Evolutionary conservation across 2,797 vertebrate species (phyloP).

Genomic region (Alexandromys oeconomus): DNA sequence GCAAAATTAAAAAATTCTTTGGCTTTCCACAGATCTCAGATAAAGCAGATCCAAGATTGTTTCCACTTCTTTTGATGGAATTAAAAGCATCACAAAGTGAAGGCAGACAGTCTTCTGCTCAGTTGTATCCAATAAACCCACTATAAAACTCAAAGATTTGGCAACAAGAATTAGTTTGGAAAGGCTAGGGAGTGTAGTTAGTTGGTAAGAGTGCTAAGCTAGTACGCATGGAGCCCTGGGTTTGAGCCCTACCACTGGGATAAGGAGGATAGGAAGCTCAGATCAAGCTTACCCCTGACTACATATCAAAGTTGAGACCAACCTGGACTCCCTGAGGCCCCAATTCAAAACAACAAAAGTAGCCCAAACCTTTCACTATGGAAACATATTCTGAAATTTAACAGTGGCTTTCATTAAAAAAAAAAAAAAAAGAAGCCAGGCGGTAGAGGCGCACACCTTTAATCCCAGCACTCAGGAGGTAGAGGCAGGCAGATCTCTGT

Average conservation of each 20-base stretch:
- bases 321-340: background rate
- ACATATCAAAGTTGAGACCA: background rate
- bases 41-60: background rate
- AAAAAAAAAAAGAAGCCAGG: too few species aligned
- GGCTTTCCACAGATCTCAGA: background rate
- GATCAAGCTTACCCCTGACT: background rate
- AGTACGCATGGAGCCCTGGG: background rate
- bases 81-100: background rate
- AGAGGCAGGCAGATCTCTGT: too few species aligned
- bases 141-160: background rate
- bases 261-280: background rate
- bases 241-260: background rate
- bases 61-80: constrained; percentile 7
- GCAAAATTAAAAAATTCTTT: background rate
- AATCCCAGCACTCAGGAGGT: too few species aligned
- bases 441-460: too few species aligned
- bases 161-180: background rate
- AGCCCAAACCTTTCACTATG: background rate
- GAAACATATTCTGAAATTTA: background rate
- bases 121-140: background rate
- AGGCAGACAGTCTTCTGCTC: background rate
- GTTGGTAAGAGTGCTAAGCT: background rate
- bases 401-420: background rate
- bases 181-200: background rate
- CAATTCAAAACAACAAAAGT: background rate